Evolutionary conservation across 2,113 vertebrate species (phyloP).

Genomic region (Tichodroma muraria): DNA sequence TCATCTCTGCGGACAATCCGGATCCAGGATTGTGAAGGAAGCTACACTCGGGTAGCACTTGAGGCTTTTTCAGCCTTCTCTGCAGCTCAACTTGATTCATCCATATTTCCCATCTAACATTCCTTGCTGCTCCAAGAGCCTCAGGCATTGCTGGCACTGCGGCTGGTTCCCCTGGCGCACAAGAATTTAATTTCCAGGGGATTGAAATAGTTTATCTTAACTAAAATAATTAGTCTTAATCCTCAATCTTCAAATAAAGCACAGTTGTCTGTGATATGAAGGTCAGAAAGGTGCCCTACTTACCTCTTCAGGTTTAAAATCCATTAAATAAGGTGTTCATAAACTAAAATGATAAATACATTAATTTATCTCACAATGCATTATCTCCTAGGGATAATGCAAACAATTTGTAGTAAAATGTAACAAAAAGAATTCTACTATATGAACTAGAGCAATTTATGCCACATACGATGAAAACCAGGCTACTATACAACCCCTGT

Average conservation of each 20-base stretch:
- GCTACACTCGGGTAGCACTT: neutral
- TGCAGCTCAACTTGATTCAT: neutral
- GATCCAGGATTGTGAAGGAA: neutral
- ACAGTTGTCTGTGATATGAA: neutral
- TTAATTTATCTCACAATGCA: neutral
- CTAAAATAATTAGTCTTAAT: neutral
- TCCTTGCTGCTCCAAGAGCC: neutral
- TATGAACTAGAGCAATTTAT: neutral
- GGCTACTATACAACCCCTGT: neutral
- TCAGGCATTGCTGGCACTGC: neutral
- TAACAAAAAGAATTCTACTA: neutral
- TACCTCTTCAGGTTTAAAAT: neutral
- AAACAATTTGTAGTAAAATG: neutral
- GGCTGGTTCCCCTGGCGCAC: neutral
- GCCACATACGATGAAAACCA: neutral
- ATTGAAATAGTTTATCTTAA: neutral
- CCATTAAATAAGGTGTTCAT: neutral
- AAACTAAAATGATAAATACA: neutral
- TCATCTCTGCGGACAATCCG: neutral
- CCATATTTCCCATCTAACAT: neutral
- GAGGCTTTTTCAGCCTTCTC: neutral
- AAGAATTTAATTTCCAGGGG: constrained; percentile 5
- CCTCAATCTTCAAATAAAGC: neutral
- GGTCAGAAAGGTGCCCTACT: neutral
- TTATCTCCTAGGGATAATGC: neutral